Evolutionary conservation across 1,140 invertebrate genomes (phyloP).

Genomic region (Prorops nasuta): DNA sequence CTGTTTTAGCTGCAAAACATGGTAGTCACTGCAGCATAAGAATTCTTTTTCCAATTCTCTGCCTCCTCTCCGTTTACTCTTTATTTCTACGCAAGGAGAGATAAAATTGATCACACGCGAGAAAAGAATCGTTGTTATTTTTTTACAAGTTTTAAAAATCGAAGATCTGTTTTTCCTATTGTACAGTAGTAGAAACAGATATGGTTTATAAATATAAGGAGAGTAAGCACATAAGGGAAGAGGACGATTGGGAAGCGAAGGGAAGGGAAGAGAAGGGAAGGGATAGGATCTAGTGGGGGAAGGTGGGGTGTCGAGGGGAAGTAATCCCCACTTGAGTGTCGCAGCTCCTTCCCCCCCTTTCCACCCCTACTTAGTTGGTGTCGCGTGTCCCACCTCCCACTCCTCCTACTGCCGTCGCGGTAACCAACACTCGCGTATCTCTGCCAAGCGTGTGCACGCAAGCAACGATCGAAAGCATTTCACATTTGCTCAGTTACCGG

Average conservation of each 20-base stretch:
- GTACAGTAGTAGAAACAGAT: no score
- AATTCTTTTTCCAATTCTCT: no score
- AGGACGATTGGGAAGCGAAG: background rate
- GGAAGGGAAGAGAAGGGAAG: background rate
- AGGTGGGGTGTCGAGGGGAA: conserved; percentile 31
- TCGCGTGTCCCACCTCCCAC: conserved; percentile 56
- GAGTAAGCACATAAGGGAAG: background rate
- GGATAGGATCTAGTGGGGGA: background rate
- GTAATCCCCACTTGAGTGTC: conserved; percentile 19
- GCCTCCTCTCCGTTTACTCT: no score
- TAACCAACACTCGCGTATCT: background rate
- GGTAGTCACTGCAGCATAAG: no score
- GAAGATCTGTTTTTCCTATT: no score
- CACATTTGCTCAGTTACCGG: no score
- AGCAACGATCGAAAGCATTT: background rate
- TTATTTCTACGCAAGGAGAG: no score
- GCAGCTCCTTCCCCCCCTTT: conserved; percentile 25
- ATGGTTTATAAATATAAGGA: background rate
- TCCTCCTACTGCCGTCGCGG: conserved; percentile 27
- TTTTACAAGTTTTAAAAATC: no score
- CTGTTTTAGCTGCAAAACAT: no score
- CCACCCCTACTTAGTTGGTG: conserved; percentile 33
- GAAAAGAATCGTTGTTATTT: no score
- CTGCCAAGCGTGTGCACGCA: conserved; percentile 1
- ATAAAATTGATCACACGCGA: no score